A percentile compares a stretch with the other conserved stretches of the same genome.
These are phyloP conservation scores for Ursus arctos DNA, from an alignment of 2,113 vertebrate species.

Conservation along the genomic window DNA sequence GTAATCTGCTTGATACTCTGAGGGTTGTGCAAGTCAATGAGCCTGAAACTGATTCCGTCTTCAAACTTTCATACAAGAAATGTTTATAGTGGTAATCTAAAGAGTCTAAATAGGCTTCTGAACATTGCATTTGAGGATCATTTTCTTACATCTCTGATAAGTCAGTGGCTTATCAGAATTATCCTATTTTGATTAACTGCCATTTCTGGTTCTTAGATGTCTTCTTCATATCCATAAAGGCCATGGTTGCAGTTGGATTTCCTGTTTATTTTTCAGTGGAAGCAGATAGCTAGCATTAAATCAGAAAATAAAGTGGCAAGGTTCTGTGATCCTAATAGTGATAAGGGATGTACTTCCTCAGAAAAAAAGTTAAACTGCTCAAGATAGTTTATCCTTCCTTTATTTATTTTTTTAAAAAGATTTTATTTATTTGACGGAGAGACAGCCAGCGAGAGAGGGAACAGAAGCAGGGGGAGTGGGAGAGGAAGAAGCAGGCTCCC, in stretches of 20 bases:
- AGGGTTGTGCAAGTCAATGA: neutral
- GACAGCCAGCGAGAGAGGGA: too few relatives aligned
- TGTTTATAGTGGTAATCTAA: neutral
- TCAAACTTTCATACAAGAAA: neutral
- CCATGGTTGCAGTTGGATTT: conserved; percentile 1
- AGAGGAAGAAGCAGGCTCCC: too few relatives aligned
- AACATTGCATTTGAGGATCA: neutral
- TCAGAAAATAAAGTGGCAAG: neutral
- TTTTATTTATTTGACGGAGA: too few relatives aligned
- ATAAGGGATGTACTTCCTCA: neutral
- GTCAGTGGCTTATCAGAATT: conserved; percentile 21
- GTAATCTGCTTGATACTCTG: neutral
- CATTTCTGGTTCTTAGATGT: conserved; percentile 26
- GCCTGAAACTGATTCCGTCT: neutral
- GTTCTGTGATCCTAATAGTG: neutral
- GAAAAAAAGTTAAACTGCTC: neutral
- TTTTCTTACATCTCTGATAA: conserved; percentile 59
- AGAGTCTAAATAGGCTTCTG: conserved; percentile 14
- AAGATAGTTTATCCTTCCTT: neutral
- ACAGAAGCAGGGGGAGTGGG: too few relatives aligned
- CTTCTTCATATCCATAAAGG: neutral
- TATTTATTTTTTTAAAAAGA: neutral
- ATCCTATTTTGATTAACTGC: conserved; percentile 33
- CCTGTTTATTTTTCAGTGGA: neutral
- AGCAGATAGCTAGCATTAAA: neutral